Evolutionary conservation across 2,888 invertebrate species (phyloP).

Genomic region (Hoplodrina blanda): DNA sequence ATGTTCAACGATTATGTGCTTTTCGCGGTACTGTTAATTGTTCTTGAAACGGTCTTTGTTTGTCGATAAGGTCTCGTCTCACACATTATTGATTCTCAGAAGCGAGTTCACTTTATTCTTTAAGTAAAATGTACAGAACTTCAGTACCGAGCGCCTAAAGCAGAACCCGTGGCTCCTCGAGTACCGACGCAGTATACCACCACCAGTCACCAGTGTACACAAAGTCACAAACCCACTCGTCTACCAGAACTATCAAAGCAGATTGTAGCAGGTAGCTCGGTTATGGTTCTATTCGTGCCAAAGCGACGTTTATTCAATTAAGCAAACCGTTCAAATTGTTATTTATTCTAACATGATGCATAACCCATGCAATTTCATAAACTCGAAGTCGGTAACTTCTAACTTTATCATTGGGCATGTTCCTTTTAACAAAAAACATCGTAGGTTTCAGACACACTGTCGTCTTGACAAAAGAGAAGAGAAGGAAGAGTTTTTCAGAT

Average conservation of each 20-base stretch:
- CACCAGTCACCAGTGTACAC: no score
- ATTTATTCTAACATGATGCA: constrained; percentile 9
- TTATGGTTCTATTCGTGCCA: not conserved
- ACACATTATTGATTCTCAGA: constrained; percentile 30
- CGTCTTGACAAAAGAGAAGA: no score
- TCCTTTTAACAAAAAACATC: not conserved
- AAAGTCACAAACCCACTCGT: no score
- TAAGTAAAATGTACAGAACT: not conserved
- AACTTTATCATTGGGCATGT: not conserved
- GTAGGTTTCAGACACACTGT: not conserved
- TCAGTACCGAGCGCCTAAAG: not conserved
- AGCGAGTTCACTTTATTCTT: constrained; percentile 10
- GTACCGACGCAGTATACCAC: no score
- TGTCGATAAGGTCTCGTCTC: not conserved
- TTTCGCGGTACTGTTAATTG: constrained; percentile 33
- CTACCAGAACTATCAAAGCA: not conserved
- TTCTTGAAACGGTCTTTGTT: constrained; percentile 24
- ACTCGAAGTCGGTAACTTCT: not conserved
- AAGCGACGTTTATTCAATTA: constrained; percentile 3
- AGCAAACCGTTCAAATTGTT: constrained; percentile 1
- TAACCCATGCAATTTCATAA: constrained; percentile 12
- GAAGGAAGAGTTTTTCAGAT: no score
- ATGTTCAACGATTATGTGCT: constrained; percentile 36
- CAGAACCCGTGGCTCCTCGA: not conserved
- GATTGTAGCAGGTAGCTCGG: not conserved